A percentile compares a stretch with the other conserved stretches of the same genome.
Evolutionary conservation across 2,113 vertebrate genomes (phyloP).

Genomic region (Melanerpes aurifrons): DNA sequence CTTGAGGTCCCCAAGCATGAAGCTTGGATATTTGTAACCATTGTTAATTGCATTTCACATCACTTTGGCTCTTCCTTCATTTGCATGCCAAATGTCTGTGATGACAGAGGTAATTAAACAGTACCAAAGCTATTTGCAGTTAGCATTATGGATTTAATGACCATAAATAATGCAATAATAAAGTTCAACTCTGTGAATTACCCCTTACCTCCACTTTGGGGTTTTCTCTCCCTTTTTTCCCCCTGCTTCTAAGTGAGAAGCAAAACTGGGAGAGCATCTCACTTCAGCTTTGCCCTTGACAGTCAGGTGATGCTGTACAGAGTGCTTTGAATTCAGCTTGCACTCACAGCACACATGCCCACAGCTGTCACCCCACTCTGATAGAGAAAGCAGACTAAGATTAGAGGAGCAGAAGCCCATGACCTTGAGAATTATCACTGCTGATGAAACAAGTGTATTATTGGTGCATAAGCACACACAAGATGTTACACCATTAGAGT

Average conservation of each 20-base stretch:
- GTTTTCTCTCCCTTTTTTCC: no score
- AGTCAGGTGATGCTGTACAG: neutral
- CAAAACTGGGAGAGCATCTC: neutral
- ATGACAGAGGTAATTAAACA: neutral
- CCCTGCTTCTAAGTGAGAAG: neutral
- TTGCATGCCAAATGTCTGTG: neutral
- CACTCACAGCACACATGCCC: neutral
- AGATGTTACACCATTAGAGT: neutral
- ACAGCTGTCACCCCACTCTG: conserved; percentile 20
- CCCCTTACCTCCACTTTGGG: fast-evolving
- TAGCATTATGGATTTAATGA: neutral
- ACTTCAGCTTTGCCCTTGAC: conserved; percentile 52
- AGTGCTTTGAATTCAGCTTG: conserved; percentile 31
- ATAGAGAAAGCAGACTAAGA: conserved; percentile 1
- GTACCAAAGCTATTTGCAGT: conserved; percentile 4
- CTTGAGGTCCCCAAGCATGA: neutral
- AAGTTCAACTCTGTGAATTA: neutral
- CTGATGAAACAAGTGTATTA: neutral
- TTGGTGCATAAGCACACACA: neutral
- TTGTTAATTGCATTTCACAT: neutral
- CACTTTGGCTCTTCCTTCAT: neutral
- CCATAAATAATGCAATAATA: neutral
- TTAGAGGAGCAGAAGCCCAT: neutral
- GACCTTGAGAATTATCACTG: conserved; percentile 57
- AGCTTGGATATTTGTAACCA: neutral